Percentiles rank a stretch among this genome's conserved stretches.
Evolutionary conservation across 2,888 invertebrate species (phyloP).

Genomic region (Xylocampa areola): DNA sequence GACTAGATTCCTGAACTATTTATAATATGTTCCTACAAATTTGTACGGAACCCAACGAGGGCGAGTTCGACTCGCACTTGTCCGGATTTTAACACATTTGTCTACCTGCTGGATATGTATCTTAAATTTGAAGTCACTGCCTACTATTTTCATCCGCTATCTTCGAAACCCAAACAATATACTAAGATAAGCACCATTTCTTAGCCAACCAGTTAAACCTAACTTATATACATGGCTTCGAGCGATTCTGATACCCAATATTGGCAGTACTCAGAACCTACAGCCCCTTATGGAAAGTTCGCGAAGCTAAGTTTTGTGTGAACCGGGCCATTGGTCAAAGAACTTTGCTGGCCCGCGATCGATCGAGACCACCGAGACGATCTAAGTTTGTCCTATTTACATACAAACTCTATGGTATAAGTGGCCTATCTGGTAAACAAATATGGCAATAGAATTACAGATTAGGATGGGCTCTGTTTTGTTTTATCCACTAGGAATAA

Average conservation of each 20-base stretch:
- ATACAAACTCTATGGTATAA: conserved; percentile 13
- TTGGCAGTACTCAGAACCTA: conserved; percentile 17
- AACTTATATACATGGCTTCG: conserved; percentile 1
- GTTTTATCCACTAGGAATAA: too few species aligned
- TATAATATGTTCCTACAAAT: too few species aligned
- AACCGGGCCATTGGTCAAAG: conserved; percentile 63
- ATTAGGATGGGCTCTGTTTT: too few species aligned
- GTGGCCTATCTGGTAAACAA: conserved; percentile 1
- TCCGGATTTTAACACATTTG: too few species aligned
- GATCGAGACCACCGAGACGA: conserved; percentile 51
- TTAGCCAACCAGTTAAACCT: neutral
- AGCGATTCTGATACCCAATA: conserved; percentile 27
- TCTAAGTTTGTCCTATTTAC: conserved; percentile 34
- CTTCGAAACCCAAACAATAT: too few species aligned
- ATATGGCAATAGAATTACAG: neutral
- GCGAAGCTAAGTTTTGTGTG: conserved; percentile 29
- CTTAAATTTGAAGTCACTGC: too few species aligned
- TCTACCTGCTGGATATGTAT: too few species aligned
- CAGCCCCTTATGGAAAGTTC: conserved; percentile 18
- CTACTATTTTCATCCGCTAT: too few species aligned
- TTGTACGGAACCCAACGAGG: too few species aligned
- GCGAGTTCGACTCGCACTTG: too few species aligned
- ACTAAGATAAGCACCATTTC: too few species aligned
- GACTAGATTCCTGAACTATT: too few species aligned
- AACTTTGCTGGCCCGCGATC: conserved; percentile 53